These are phyloP conservation scores for Amphiprion clarkii DNA, from an alignment of 2,797 vertebrate species.

Conservation along the genomic window DNA sequence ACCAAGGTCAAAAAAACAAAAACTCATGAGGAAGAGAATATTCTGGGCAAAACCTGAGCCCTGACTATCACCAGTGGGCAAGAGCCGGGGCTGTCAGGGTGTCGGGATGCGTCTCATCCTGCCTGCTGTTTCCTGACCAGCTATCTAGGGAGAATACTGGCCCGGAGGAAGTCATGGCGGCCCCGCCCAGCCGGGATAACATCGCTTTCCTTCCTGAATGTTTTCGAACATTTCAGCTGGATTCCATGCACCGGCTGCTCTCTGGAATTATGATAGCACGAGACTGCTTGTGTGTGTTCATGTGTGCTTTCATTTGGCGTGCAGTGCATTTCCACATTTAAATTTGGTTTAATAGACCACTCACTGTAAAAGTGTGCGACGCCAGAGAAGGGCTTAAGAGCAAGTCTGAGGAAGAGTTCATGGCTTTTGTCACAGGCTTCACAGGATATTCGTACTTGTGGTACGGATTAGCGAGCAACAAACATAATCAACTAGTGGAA, in stretches of 20 bases:
- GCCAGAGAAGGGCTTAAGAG: not conserved
- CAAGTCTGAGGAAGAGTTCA: conserved; percentile 2
- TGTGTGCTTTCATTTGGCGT: not conserved
- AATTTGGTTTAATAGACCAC: conserved; percentile 1
- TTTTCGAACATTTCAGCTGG: conserved; percentile 72
- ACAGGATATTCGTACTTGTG: conserved; percentile 46
- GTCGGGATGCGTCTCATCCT: conserved; percentile 83
- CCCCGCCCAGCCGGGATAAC: conserved; percentile 81
- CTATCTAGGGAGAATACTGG: conserved; percentile 79
- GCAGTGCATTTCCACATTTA: conserved; percentile 9
- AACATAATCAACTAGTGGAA: conserved; percentile 61
- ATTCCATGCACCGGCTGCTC: conserved; percentile 70
- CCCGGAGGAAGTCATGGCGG: conserved; percentile 74
- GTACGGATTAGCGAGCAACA: conserved; percentile 20
- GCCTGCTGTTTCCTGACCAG: conserved; percentile 82
- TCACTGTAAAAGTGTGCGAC: not conserved
- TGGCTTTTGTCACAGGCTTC: conserved; percentile 16
- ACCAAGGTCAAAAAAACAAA: conserved; percentile 41
- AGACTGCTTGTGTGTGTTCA: conserved; percentile 6
- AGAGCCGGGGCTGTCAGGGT: conserved; percentile 55
- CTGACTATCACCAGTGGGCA: conserved; percentile 57
- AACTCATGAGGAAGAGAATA: conserved; percentile 44
- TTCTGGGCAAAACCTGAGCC: conserved; percentile 46
- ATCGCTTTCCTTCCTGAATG: conserved; percentile 84
- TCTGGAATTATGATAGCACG: conserved; percentile 65